Conservation (phyloP, 1,140 invertebrate genomes). For the Lysiphlebus fabarum region DNA sequence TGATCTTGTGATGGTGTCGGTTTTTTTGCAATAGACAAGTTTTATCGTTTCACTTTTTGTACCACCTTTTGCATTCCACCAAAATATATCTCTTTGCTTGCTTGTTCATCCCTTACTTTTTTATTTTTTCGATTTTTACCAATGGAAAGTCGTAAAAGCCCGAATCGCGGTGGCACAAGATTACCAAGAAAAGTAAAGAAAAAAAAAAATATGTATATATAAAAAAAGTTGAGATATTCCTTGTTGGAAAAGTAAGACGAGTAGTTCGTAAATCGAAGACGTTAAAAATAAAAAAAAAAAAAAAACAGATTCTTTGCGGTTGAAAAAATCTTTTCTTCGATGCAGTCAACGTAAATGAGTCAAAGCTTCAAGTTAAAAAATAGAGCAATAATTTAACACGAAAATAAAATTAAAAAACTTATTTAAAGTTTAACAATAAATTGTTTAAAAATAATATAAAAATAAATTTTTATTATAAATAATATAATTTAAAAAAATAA, state of each 20-base stretch:
- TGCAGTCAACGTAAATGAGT: not conserved
- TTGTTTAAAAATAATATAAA: no score
- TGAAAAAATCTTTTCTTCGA: conserved; percentile 3
- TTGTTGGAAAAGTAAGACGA: not conserved
- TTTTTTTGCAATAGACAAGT: conserved; percentile 16
- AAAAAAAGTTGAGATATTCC: conserved; percentile 10
- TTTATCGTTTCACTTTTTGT: conserved; percentile 17
- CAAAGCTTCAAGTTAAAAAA: conserved; percentile 1
- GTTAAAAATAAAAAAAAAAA: conserved; percentile 4
- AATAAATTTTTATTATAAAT: no score
- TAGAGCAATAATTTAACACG: not conserved
- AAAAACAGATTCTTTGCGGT: not conserved
- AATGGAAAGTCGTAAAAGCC: conserved; percentile 23
- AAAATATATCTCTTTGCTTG: conserved; percentile 9
- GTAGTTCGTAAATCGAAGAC: not conserved
- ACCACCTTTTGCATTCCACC: conserved; percentile 1
- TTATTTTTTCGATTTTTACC: not conserved
- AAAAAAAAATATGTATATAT: conserved; percentile 4
- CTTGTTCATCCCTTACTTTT: not conserved
- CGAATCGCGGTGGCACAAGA: conserved; percentile 23
- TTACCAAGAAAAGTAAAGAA: not conserved
- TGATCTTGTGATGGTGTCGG: conserved; percentile 5
- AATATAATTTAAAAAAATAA: no score
- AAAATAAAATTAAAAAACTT: conserved; percentile 2
- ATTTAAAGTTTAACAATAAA: not conserved